Percentiles rank a stretch among this genome's conserved stretches.
These are phyloP conservation scores for Sycophaga agraensis DNA, from an alignment of 1,140 invertebrate genomes.

Conservation along the genomic window DNA sequence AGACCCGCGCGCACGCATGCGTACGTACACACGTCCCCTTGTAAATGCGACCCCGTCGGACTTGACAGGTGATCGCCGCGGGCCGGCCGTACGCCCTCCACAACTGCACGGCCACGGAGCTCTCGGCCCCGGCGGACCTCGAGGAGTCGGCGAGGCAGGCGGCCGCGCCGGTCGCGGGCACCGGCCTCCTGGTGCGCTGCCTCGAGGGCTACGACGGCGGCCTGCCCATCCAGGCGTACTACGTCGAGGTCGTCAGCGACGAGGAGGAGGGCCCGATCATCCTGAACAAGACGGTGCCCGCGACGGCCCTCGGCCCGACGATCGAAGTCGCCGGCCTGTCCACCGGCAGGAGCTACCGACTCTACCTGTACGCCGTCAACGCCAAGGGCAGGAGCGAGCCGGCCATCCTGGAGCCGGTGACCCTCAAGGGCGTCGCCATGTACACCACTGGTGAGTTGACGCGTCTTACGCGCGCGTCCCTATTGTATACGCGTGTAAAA, in stretches of 20 bases:
- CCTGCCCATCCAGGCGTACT: slow-evolving; percentile 72
- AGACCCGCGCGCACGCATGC: too few species aligned
- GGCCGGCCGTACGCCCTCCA: slow-evolving; percentile 82
- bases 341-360: slow-evolving; percentile 72
- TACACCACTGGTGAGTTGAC: slow-evolving; percentile 52
- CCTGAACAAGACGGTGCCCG: slow-evolving; percentile 42
- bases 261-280: slow-evolving; percentile 37
- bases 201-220: slow-evolving; percentile 83
- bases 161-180: slow-evolving; percentile 38
- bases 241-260: slow-evolving; percentile 69
- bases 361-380: slow-evolving; percentile 79
- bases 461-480: too few species aligned
- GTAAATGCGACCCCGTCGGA: too few species aligned
- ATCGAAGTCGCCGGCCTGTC: slow-evolving; percentile 79
- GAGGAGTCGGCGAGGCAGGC: slow-evolving; percentile 31
- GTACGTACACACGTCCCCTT: too few species aligned
- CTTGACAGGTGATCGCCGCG: slow-evolving; percentile 52
- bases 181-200: slow-evolving; percentile 71
- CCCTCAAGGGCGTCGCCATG: slow-evolving; percentile 74
- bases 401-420: slow-evolving; percentile 75
- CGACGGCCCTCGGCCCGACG: slow-evolving; percentile 53
- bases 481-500: too few species aligned
- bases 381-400: slow-evolving; percentile 81
- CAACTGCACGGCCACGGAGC: slow-evolving; percentile 71
- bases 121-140: slow-evolving; percentile 41